Base-by-base conservation (phyloP, 1,140 invertebrate genomes). In the Centruroides sculpturatus region DNA sequence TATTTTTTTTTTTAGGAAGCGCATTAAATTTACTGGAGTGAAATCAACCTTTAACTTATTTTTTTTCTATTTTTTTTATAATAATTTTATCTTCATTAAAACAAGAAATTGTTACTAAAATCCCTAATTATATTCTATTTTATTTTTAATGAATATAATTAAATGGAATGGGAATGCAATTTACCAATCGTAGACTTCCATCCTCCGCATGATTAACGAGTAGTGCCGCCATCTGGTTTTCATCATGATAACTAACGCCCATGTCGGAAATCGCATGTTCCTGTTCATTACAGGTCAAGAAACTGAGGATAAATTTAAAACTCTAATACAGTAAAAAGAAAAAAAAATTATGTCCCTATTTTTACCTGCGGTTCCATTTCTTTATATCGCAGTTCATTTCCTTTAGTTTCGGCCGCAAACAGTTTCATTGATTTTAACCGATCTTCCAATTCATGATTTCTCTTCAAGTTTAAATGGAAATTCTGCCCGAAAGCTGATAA, bases 211-310 rank as follows among this genome's bases (percentile, higher is more conserved):
- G 86, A 69, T 80, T 80, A 67, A 88, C 81, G 47, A 92, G 75
- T 68, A 93, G 79, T 7, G 89, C 89, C 34, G 89, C 89, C 76
- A 87, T 83, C 69, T 87, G 90, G 13, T 79, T 75, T 63, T 84
- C 80, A 73, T 93, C 89, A 71, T 93, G 89, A 74, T 89, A 93
- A 23, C 87, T 80, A 59, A 89, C 85, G 35, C 89, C 89, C 59
- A 5, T 8, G 8, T 41, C 41, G 41, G 41, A 6, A 6, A 41
- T 6, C 41, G 41, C 41, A 91, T 78, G 62, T 88, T 79, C 63
- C 80, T 41, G 8, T 41, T 6, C 5, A 41, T 41, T 23, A 53
- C 5, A 57, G 59, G n/a, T 59, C 11, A 13, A 13, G 13, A n/a
- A 35, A 13, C 7, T 13, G 13, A 60, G 7, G 11, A 11, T 3